Evolutionary conservation across 2,888 invertebrate species (phyloP), one percentile per base, ranked within the genome.

Genomic region (Sipha maydis): DNA sequence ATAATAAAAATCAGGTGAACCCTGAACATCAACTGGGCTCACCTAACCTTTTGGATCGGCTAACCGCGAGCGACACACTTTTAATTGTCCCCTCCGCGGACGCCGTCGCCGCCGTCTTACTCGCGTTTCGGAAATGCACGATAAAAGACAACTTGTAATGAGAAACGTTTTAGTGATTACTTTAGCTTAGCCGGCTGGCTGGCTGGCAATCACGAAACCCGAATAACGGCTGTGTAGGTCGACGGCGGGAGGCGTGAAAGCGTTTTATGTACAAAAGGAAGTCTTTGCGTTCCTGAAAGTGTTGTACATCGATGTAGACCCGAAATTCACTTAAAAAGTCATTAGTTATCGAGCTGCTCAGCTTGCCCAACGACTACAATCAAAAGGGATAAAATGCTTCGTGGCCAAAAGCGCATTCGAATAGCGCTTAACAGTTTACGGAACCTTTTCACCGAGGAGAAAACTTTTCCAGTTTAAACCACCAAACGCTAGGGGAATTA

Each of bases 271-370:
- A 85, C 85, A 78, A 85, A 85, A 85, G 78, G 71, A 54, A 73
- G 79, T 79, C 71, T 71, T 78, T 85, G 54, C 78, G 77, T 78
- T 85, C 54, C 71, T 41, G 17, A 79, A 79, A 79, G 71, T 71
- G 85, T 85, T 25, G 9, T 79, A 54, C 79, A 71, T 73, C 76
- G 78, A 85, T 31, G 78, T 78, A 85, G 78, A 69, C 77, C 73
- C 79, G 38, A 86, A 86, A 86, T 86, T 86, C 86, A 86, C 86
- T 86, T 86, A 86, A 86, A 86, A 86, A 86, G 86, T 86, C 86
- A 86, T 86, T 86, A 86, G 86, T 86, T 86, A 86, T 86, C 79
- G 79, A 80, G 86, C 41, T 31, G 71, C 54, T 25, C 34, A 25
- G 56, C 75, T 75, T 21, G 61, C 25, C 76, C 84, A 8, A 34